Percentiles rank a stretch among this genome's conserved stretches.
Evolutionary conservation across 1,140 invertebrate genomes (phyloP).

Genomic region (Coptotermes formosanus): DNA sequence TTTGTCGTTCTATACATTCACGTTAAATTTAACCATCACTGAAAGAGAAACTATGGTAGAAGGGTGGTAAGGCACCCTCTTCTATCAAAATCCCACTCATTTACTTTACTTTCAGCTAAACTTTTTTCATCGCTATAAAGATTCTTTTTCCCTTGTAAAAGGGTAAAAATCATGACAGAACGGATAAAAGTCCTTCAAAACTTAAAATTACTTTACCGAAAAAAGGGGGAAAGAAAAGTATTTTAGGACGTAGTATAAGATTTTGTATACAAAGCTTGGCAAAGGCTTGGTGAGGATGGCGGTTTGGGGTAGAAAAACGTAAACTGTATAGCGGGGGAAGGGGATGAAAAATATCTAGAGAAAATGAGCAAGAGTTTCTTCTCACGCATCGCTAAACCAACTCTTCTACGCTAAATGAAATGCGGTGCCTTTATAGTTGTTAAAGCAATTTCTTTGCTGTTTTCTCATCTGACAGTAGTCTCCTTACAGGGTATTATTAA

Average conservation of each 20-base stretch:
- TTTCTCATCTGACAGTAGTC: not conserved
- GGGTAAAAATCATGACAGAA: not conserved
- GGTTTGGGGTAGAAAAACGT: not conserved
- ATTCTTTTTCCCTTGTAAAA: not conserved
- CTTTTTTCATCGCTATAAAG: not conserved
- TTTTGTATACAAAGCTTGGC: not conserved
- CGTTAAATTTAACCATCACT: not conserved
- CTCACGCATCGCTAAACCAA: slow-evolving; percentile 4
- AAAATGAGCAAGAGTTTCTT: slow-evolving; percentile 1
- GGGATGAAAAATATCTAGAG: not conserved
- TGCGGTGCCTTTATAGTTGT: not conserved
- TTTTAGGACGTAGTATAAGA: not conserved
- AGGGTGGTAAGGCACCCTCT: not conserved
- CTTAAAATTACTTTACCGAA: slow-evolving; percentile 12
- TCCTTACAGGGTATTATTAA: not conserved
- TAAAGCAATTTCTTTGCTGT: not conserved
- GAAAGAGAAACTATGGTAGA: not conserved
- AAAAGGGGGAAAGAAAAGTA: not conserved
- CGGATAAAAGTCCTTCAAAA: not conserved
- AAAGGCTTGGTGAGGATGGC: not conserved
- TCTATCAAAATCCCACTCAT: not conserved
- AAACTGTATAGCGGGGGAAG: not conserved
- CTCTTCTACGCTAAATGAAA: not conserved
- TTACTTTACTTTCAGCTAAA: slow-evolving; percentile 1
- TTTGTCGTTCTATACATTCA: not conserved